Conservation (phyloP, 2,888 invertebrate species). For the Callinectes sapidus region DNA sequence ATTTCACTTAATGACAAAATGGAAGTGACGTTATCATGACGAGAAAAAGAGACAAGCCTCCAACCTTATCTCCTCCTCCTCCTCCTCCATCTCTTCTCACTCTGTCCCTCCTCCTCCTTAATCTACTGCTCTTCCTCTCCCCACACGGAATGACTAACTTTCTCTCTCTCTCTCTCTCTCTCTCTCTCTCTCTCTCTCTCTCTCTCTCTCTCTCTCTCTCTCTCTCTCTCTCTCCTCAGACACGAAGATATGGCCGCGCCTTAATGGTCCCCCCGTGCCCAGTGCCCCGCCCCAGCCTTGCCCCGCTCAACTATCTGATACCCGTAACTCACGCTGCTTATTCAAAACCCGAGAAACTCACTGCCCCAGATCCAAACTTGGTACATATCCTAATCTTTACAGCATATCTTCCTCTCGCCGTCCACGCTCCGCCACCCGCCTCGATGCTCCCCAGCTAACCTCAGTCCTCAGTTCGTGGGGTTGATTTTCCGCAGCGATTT, state of each 20-base stretch:
- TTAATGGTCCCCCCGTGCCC: not conserved
- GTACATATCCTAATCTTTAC: slow-evolving; percentile 22
- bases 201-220: slow-evolving; percentile 38
- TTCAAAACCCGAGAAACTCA: not conserved
- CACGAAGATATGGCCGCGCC: not conserved
- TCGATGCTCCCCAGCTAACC: not conserved
- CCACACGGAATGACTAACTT: not conserved
- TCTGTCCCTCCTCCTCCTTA: not conserved
- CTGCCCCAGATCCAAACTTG: not conserved
- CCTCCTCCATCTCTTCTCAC: not conserved
- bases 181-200: slow-evolving; percentile 46
- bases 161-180: slow-evolving; percentile 39
- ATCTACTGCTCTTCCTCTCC: not conserved
- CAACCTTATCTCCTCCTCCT: not conserved
- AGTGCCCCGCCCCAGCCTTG: not conserved
- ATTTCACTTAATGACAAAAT: slow-evolving; percentile 36
- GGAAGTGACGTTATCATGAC: slow-evolving; percentile 40
- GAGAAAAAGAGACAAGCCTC: slow-evolving; percentile 1
- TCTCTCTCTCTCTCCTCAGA: slow-evolving; percentile 39
- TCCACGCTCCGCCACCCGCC: not conserved
- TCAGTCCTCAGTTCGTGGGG: not conserved
- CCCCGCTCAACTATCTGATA: slow-evolving; percentile 7
- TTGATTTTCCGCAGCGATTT: not conserved
- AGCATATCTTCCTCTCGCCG: not conserved
- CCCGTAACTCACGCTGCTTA: slow-evolving; percentile 23